These are phyloP conservation scores for Aldrovandia affinis DNA, from an alignment of 2,797 vertebrate genomes.

Conservation along the genomic window DNA sequence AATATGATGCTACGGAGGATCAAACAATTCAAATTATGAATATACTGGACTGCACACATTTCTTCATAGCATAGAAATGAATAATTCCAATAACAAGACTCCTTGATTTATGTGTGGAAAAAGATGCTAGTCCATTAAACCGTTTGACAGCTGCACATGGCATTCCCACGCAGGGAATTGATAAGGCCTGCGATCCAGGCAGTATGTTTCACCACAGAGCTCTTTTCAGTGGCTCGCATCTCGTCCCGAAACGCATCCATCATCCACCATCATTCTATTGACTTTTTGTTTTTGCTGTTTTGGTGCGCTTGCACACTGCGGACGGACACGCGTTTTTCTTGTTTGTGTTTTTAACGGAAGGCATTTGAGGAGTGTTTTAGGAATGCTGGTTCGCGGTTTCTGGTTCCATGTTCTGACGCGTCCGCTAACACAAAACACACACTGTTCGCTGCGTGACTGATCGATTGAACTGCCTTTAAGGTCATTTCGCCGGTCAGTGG, in stretches of 20 bases:
- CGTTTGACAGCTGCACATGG: background rate
- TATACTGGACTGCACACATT: background rate
- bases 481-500: background rate
- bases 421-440: background rate
- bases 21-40: background rate
- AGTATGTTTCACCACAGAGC: background rate
- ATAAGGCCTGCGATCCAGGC: constrained; percentile 11
- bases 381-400: background rate
- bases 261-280: constrained; percentile 7
- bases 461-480: constrained; percentile 11
- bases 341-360: background rate
- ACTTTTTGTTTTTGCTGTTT: background rate
- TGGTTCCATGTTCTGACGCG: background rate
- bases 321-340: background rate
- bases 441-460: constrained; percentile 6
- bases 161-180: background rate
- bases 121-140: background rate
- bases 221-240: constrained; percentile 16
- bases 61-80: background rate
- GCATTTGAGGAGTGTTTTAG: background rate
- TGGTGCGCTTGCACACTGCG: background rate
- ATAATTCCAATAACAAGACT: background rate
- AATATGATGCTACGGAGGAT: background rate
- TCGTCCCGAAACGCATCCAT: constrained; percentile 14
- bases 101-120: background rate